Conservation (phyloP, 2,113 vertebrate genomes). For the Caloenas nicobarica region DNA sequence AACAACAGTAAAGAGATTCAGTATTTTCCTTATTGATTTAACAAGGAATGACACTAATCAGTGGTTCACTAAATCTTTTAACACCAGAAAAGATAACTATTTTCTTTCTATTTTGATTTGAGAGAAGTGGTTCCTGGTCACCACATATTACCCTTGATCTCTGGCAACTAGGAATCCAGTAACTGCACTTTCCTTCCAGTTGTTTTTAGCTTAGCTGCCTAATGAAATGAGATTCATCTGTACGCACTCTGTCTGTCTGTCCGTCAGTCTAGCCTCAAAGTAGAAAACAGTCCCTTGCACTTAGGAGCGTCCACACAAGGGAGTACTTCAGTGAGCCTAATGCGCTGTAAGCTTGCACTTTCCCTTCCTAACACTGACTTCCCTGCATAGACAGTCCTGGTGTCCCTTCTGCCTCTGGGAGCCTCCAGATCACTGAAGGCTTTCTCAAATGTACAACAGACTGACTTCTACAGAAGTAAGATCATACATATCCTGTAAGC, state of each 20-base stretch:
- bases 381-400: not conserved
- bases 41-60: conserved; percentile 40
- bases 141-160: not conserved
- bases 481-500: not conserved
- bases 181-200: not conserved
- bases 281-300: not conserved
- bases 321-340: not conserved
- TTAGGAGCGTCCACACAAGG: not conserved
- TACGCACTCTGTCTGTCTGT: not conserved
- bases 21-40: conserved; percentile 48
- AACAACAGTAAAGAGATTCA: not conserved
- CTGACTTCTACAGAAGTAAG: not conserved
- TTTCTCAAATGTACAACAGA: not conserved
- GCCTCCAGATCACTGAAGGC: not conserved
- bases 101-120: conserved; percentile 31
- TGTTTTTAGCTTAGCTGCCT: conserved; percentile 2
- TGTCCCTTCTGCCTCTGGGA: not conserved
- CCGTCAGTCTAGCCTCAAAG: not conserved
- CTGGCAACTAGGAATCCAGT: not conserved
- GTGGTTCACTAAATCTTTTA: conserved; percentile 24
- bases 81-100: not conserved
- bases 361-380: not conserved
- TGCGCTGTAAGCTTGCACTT: not conserved
- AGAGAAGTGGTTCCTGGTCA: conserved; percentile 14
- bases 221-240: not conserved